These are phyloP conservation scores for Drosophila neotestacea DNA, from an alignment of 2,888 invertebrate species.

Conservation along the genomic window DNA sequence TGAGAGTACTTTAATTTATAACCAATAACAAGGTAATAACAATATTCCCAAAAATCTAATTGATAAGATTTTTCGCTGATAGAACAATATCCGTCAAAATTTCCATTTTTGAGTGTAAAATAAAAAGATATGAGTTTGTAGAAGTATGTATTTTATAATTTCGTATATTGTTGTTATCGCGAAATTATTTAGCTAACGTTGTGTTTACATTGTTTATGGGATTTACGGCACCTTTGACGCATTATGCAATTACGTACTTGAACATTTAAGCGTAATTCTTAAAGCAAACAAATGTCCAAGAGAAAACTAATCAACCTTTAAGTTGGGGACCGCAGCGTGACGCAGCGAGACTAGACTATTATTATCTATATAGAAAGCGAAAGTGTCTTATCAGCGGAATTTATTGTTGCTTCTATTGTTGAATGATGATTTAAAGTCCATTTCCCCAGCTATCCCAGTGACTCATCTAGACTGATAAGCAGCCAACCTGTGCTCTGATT, in stretches of 20 bases:
- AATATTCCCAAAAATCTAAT: slow-evolving; percentile 1
- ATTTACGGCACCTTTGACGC: slow-evolving; percentile 30
- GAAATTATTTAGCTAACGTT: not conserved
- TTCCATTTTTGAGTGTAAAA: not conserved
- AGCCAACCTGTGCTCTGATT: slow-evolving; percentile 27
- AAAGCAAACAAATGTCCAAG: slow-evolving; percentile 21
- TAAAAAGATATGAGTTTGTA: not conserved
- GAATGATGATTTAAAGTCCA: slow-evolving; percentile 1
- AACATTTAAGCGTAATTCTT: slow-evolving; percentile 35
- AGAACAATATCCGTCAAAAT: not conserved
- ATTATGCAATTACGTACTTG: slow-evolving; percentile 12
- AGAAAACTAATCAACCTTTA: slow-evolving; percentile 15
- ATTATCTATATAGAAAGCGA: slow-evolving; percentile 32
- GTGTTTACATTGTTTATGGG: slow-evolving; percentile 9
- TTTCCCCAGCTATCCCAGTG: slow-evolving; percentile 7
- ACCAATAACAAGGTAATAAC: not conserved
- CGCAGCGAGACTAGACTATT: slow-evolving; percentile 18
- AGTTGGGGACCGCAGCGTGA: slow-evolving; percentile 51
- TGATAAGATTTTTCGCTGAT: slow-evolving; percentile 16
- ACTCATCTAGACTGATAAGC: slow-evolving; percentile 37
- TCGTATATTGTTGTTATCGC: not conserved
- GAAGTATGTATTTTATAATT: not conserved
- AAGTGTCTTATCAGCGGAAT: slow-evolving; percentile 28
- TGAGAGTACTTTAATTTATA: not conserved
- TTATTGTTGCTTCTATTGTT: not conserved